Base-by-base conservation (phyloP, 2,888 invertebrate genomes). In the Formica aserva region DNA sequence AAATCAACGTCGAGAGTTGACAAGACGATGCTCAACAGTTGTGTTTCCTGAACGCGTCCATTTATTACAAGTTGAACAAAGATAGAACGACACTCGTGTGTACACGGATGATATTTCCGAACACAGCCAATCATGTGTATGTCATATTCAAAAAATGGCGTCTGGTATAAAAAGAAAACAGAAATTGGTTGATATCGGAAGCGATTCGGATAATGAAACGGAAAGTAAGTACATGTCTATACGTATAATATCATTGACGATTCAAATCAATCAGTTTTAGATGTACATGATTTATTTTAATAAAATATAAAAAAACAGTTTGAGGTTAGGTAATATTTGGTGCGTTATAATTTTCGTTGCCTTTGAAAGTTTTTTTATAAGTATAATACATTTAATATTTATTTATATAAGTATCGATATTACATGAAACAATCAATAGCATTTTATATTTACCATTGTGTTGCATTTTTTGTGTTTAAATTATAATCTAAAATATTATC, bases 131-230 rank as follows among this genome's bases (percentile, higher is more conserved):
- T 18, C 6, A 13, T 57, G 13, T 57, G 22, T 60, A 26, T 26
- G 22, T 32, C 32, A 35, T 35, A n/a, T n/a, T 18, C 15, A 15
- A 66, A 83, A 86, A 85, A 90, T 90, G 90, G 89, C 90, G 88
- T 80, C 83, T 62, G 84, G 77, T 32, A 87, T 65, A 13, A 80
- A 48, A 41, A 62, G 87, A 35, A 93, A 93, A 86, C 89, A 93
- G 75, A 93, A 92, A 85, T 85, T 92, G n/a, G 29, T 82, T 9
- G 85, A 88, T 26, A 82, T 74, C 5, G 80, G 75, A 11, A 91
- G 86, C 82, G 91, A 92, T 75, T 89, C 91, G 1, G 91, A 92
- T 1, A 91, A 92, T 77, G 92, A 93, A 60, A 90, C 32, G 55
- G 89, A 87, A 48, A 91, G 93, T 93, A 45, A 92, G 92, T 89